phyloP scores from a whole-genome alignment of 1,140 invertebrate genomes.

The Alviniconcha marisindica region DNA sequence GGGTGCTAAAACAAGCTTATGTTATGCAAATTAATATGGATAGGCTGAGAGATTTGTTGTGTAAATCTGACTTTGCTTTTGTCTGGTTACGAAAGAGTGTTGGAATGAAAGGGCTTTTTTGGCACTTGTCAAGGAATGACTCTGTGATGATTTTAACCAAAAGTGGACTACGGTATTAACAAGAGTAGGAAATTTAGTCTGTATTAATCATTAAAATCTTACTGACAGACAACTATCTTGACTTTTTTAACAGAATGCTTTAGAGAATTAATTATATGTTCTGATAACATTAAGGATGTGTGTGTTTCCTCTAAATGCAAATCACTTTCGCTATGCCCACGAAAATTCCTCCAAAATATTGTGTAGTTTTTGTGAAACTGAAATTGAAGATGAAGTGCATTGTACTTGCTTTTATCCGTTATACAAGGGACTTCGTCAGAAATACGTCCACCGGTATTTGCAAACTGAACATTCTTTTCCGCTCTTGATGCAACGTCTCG shows the following conservation, averaged over 20 bases:
- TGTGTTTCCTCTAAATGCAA: not conserved
- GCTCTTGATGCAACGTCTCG: not conserved
- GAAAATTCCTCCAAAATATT: not conserved
- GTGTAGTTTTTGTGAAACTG: not conserved
- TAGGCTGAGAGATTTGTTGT: not conserved
- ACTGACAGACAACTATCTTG: not conserved
- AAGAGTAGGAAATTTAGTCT: not conserved
- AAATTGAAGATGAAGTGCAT: not conserved
- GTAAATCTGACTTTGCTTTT: not conserved
- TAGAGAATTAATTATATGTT: slow-evolving; percentile 2
- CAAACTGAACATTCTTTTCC: not conserved
- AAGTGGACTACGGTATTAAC: not conserved
- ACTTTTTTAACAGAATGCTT: not conserved
- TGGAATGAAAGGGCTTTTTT: not conserved
- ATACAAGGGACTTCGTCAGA: not conserved
- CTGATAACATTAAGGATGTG: not conserved
- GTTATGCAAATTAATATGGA: slow-evolving; percentile 2
- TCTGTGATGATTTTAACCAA: not conserved
- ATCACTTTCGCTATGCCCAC: not conserved
- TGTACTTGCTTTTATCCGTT: not conserved
- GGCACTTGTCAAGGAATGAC: not conserved
- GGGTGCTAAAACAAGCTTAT: slow-evolving; percentile 1
- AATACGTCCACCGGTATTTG: not conserved
- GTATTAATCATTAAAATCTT: not conserved
- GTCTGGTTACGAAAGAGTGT: not conserved